phyloP scores from a whole-genome alignment of 2,797 vertebrate genomes.

The Graptemys geographica region DNA sequence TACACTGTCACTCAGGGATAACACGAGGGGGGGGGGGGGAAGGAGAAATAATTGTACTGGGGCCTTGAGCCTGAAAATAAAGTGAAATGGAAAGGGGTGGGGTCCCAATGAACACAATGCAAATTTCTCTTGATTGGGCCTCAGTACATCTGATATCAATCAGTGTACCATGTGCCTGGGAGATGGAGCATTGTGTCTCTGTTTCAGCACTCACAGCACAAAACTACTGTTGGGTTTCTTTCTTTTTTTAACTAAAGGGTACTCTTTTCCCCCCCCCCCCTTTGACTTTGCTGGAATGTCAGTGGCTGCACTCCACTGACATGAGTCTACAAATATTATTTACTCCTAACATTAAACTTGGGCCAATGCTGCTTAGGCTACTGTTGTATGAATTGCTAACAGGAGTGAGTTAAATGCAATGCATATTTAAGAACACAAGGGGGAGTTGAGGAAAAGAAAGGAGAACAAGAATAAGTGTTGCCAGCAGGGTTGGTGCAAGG shows the following conservation, averaged over 20 bases:
- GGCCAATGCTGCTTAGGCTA: conserved; percentile 42
- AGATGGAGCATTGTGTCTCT: not conserved
- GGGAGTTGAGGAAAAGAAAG: not conserved
- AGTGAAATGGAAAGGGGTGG: not conserved
- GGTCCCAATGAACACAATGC: not conserved
- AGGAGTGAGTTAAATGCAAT: conserved; percentile 33
- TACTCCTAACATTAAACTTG: conserved; percentile 47
- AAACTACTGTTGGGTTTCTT: not conserved
- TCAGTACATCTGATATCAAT: too few species aligned
- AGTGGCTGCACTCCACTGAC: conserved; percentile 15
- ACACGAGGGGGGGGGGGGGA: fast-evolving
- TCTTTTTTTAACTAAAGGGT: not conserved
- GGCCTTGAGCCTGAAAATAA: not conserved
- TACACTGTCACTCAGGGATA: not conserved
- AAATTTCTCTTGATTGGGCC: not conserved
- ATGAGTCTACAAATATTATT: not conserved
- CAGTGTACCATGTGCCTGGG: not conserved
- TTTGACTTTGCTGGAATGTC: conserved; percentile 22
- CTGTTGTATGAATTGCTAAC: not conserved
- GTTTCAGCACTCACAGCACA: not conserved
- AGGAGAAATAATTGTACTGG: not conserved
- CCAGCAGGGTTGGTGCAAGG: too few species aligned
- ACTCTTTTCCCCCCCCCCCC: not conserved
- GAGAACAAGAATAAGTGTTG: not conserved
- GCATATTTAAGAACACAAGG: not conserved